Evolutionary conservation across 2,888 invertebrate species (phyloP).

Genomic region (Heteromurus nitidus): DNA sequence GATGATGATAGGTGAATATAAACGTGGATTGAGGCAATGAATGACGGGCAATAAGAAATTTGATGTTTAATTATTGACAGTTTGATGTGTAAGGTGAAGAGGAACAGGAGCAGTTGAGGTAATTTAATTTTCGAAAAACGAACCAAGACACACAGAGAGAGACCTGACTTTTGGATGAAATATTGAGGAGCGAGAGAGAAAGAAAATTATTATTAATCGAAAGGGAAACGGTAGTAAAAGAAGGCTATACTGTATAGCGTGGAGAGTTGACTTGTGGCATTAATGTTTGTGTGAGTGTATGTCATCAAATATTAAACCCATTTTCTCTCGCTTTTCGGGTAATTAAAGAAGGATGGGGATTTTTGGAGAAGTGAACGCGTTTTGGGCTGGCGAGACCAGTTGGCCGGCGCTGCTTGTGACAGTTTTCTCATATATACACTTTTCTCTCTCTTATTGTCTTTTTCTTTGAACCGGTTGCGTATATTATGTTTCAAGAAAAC

Average conservation of each 20-base stretch:
- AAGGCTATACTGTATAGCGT: not conserved
- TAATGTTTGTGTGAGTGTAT: not conserved
- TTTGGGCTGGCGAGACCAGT: slow-evolving; percentile 45
- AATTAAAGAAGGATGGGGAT: slow-evolving; percentile 42
- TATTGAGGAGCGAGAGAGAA: too few species aligned
- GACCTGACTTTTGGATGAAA: too few species aligned
- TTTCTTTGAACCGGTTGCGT: slow-evolving; percentile 39
- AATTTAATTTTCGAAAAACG: too few species aligned
- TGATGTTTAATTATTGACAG: too few species aligned
- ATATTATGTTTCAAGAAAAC: not conserved
- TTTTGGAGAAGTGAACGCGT: not conserved
- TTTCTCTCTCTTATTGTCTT: too few species aligned
- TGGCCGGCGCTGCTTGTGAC: slow-evolving; percentile 63
- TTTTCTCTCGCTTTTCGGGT: slow-evolving; percentile 13
- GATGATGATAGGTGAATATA: slow-evolving; percentile 10
- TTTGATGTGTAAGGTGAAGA: too few species aligned
- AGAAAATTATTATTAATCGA: not conserved
- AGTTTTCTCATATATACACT: too few species aligned
- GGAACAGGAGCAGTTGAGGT: too few species aligned
- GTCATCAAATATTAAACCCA: slow-evolving; percentile 57
- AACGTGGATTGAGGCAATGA: not conserved
- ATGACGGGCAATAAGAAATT: too few species aligned
- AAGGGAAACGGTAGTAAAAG: not conserved
- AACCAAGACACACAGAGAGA: not conserved
- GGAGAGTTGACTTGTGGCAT: not conserved